These are phyloP conservation scores for Raja brachyura DNA, from an alignment of 2,113 vertebrate genomes.

Conservation along the genomic window DNA sequence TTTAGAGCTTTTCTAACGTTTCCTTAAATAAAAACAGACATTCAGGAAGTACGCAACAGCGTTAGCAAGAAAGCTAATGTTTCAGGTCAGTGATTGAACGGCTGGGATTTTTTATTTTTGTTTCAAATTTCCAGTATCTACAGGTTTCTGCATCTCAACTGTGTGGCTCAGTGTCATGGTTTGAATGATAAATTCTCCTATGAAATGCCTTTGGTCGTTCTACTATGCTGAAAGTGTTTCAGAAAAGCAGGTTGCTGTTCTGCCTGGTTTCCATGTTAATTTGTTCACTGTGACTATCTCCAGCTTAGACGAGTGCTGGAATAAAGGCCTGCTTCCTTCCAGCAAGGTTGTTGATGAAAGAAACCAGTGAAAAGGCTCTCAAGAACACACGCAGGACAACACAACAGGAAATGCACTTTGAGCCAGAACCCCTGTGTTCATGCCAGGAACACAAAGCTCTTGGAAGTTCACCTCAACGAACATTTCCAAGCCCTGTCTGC, in stretches of 20 bases:
- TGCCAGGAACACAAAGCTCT: slow-evolving; percentile 1
- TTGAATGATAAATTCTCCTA: background rate
- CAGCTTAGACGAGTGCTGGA: background rate
- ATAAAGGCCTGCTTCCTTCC: background rate
- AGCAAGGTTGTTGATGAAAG: background rate
- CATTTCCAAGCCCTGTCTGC: background rate
- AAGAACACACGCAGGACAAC: background rate
- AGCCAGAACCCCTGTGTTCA: background rate
- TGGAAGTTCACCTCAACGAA: background rate
- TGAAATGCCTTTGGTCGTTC: background rate
- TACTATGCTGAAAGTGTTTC: too few species aligned
- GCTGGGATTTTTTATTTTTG: too few species aligned
- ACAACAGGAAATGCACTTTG: background rate
- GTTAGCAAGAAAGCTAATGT: too few species aligned
- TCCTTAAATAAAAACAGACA: background rate
- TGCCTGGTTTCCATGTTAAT: background rate
- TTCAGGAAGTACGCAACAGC: too few species aligned
- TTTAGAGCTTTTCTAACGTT: background rate
- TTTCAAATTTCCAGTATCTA: too few species aligned
- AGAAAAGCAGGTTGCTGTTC: background rate
- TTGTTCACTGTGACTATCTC: background rate
- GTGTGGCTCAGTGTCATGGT: background rate
- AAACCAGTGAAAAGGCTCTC: background rate
- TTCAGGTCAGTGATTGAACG: too few species aligned
- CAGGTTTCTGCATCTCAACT: too few species aligned